Percentiles rank a stretch among this genome's conserved stretches.
Evolutionary conservation across 2,113 vertebrate genomes (phyloP).

Genomic region (Eudyptes chrysolophus): DNA sequence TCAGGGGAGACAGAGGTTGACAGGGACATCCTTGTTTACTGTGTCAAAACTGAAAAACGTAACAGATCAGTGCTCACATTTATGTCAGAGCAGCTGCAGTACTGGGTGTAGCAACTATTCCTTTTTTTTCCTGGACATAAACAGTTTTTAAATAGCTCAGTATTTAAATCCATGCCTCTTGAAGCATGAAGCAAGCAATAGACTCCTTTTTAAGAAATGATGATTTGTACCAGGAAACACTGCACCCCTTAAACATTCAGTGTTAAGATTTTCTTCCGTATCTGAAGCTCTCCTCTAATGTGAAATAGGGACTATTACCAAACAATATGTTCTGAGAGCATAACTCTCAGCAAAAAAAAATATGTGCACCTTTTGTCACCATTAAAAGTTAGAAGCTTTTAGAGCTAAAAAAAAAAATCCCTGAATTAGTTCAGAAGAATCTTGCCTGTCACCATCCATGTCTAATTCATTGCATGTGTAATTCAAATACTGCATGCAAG

Average conservation of each 20-base stretch:
- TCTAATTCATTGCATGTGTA: background rate
- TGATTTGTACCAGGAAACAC: background rate
- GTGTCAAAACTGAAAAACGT: constrained; percentile 23
- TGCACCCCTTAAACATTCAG: background rate
- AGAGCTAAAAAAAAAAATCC: background rate
- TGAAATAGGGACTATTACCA: background rate
- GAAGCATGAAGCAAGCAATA: background rate
- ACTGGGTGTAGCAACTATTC: background rate
- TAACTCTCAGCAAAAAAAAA: background rate
- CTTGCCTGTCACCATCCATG: background rate
- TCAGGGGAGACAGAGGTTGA: background rate
- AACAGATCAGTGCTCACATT: background rate
- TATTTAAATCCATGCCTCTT: background rate
- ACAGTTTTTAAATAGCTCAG: constrained; percentile 32
- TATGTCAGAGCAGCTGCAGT: constrained; percentile 22
- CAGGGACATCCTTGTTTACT: constrained; percentile 26
- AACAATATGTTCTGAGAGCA: background rate
- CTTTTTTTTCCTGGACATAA: background rate
- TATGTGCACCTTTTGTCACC: background rate
- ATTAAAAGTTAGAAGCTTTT: background rate
- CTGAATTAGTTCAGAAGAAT: background rate
- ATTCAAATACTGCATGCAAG: background rate
- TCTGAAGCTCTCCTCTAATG: background rate
- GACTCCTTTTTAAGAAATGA: background rate
- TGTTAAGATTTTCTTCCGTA: background rate